Percentiles rank a stretch among this genome's conserved stretches.
These are phyloP conservation scores for Genyomyrus donnyi DNA, from an alignment of 2,113 vertebrate species.

Conservation along the genomic window DNA sequence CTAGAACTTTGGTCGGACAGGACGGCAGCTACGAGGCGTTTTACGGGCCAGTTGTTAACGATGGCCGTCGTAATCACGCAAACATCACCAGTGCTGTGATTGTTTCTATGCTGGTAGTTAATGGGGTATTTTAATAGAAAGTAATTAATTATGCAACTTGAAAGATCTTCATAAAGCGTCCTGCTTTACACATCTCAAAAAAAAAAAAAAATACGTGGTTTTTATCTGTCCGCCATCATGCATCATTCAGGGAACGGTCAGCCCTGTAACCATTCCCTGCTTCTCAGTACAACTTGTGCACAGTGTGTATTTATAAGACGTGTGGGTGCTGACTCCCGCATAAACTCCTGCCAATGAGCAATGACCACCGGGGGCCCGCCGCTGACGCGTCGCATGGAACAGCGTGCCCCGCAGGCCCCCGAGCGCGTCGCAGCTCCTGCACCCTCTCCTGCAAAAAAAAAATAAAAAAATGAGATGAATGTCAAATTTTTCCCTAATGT, in stretches of 20 bases:
- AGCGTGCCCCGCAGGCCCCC: constrained; percentile 15
- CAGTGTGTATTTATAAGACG: neutral
- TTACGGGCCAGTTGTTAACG: neutral
- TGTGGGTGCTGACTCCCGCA: neutral
- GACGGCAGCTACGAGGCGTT: neutral
- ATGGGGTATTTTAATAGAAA: neutral
- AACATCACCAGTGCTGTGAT: neutral
- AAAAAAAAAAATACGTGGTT: neutral
- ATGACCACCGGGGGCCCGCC: neutral
- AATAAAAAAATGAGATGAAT: constrained; percentile 38
- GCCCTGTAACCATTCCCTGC: neutral
- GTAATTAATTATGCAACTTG: neutral
- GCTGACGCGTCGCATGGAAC: neutral
- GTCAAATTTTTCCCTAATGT: constrained; percentile 59
- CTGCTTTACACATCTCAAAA: neutral
- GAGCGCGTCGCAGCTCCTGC: constrained; percentile 19
- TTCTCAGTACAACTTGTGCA: neutral
- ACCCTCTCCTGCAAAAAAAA: constrained; percentile 27
- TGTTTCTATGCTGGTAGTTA: neutral
- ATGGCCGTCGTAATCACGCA: constrained; percentile 8
- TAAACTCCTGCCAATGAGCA: constrained; percentile 8
- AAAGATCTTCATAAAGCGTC: neutral
- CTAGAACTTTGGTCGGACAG: constrained; percentile 9
- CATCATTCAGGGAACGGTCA: neutral
- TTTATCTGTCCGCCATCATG: neutral